These are phyloP conservation scores for Rotaria magnacalcarata DNA, from an alignment of 2,888 invertebrate genomes.

Conservation along the genomic window DNA sequence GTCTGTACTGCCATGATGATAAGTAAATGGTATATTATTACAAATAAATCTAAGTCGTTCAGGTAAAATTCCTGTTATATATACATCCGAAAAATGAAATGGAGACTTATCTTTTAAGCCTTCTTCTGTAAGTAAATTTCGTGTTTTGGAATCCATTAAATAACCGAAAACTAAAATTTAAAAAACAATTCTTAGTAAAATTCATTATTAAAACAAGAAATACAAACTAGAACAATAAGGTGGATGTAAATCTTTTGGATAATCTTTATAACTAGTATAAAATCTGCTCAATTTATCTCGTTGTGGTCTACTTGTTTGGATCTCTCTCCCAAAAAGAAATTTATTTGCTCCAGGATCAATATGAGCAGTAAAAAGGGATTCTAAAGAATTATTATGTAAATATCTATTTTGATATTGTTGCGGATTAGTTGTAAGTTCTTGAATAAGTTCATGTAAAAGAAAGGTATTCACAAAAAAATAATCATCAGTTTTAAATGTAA, in stretches of 20 bases:
- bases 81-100: slow-evolving; percentile 9
- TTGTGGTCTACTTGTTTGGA: not conserved
- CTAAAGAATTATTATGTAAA: not conserved
- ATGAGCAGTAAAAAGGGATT: not conserved
- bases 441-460: slow-evolving; percentile 2
- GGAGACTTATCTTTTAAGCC: not conserved
- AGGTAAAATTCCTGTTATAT: not conserved
- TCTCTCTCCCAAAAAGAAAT: not conserved
- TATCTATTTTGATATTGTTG: not conserved
- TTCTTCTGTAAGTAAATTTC: not conserved
- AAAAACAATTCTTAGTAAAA: too few species aligned
- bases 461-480: not conserved
- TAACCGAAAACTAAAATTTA: not conserved
- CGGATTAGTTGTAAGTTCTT: not conserved
- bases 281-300: not conserved
- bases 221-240: not conserved
- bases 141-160: not conserved
- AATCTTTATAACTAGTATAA: not conserved
- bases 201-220: too few species aligned
- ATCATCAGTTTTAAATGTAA: not conserved
- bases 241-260: not conserved
- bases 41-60: not conserved
- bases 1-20: not conserved
- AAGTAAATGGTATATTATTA: not conserved
- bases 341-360: not conserved